Percentiles rank a stretch among this genome's conserved stretches.
phyloP scores from a whole-genome alignment of 2,888 invertebrate species.

The Tenthredo mesomela region DNA sequence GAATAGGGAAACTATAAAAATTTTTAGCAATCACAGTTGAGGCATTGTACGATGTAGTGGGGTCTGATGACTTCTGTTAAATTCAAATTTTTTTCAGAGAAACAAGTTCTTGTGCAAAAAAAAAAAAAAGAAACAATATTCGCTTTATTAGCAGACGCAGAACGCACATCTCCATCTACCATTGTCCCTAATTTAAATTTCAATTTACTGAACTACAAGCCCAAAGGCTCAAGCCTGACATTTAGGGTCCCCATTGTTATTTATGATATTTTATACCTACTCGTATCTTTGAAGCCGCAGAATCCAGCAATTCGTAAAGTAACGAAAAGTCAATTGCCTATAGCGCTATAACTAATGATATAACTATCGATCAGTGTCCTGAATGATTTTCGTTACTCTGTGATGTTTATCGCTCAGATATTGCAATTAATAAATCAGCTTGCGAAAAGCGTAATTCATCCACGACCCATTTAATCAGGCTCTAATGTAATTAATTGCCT shows the following conservation, averaged over 20 bases:
- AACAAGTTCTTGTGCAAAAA: neutral
- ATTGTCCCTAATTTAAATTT: constrained; percentile 34
- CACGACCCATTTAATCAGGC: neutral
- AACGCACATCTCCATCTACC: neutral
- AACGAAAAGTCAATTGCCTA: neutral
- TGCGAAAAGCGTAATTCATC: neutral
- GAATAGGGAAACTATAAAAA: neutral
- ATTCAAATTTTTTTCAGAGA: neutral
- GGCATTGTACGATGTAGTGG: neutral
- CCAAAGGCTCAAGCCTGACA: neutral
- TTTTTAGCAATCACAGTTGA: neutral
- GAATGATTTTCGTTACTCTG: neutral
- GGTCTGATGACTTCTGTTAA: neutral
- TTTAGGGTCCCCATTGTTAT: constrained; percentile 1
- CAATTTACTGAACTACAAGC: constrained; percentile 26
- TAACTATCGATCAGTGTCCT: neutral
- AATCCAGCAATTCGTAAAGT: neutral
- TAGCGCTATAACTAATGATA: neutral
- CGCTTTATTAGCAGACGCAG: neutral
- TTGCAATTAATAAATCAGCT: neutral
- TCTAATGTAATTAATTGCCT: neutral
- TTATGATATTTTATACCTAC: neutral
- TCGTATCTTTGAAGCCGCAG: neutral
- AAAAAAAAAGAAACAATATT: neutral
- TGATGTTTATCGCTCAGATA: neutral